Conservation (phyloP, 2,888 invertebrate genomes). For the Aethes cnicana region DNA sequence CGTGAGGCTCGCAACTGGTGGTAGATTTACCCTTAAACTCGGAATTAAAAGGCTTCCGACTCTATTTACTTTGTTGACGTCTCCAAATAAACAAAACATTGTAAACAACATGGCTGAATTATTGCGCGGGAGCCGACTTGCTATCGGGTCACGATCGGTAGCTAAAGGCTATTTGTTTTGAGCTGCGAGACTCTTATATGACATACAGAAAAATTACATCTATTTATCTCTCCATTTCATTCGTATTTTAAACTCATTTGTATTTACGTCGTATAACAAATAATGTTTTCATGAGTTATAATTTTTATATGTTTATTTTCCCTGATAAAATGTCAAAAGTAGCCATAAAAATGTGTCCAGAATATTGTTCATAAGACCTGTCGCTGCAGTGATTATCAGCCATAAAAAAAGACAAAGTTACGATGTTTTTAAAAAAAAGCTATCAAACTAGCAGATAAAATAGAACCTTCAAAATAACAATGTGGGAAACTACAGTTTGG, state of each 20-base stretch:
- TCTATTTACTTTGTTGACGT: slow-evolving; percentile 50
- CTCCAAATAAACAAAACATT: slow-evolving; percentile 24
- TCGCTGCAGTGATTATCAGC: neutral
- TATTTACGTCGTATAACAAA: no score
- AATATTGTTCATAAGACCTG: no score
- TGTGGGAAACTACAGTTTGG: slow-evolving; percentile 44
- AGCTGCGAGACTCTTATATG: no score
- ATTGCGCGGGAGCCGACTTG: slow-evolving; percentile 9
- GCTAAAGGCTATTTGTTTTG: slow-evolving; percentile 5
- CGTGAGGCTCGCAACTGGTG: slow-evolving; percentile 70
- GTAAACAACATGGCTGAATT: slow-evolving; percentile 11
- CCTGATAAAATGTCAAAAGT: no score
- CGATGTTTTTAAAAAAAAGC: neutral
- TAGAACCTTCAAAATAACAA: neutral
- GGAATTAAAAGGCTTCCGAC: slow-evolving; percentile 60
- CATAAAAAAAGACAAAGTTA: neutral
- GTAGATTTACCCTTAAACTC: slow-evolving; percentile 63
- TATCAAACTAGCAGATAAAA: slow-evolving; percentile 9
- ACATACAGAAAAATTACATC: no score
- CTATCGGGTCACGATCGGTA: slow-evolving; percentile 9
- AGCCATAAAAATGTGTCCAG: no score
- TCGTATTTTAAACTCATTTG: no score
- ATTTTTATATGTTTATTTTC: no score
- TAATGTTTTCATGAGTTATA: no score
- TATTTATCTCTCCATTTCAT: no score